Conservation (phyloP, 2,797 vertebrate species). For the Phalanger gymnotis region DNA sequence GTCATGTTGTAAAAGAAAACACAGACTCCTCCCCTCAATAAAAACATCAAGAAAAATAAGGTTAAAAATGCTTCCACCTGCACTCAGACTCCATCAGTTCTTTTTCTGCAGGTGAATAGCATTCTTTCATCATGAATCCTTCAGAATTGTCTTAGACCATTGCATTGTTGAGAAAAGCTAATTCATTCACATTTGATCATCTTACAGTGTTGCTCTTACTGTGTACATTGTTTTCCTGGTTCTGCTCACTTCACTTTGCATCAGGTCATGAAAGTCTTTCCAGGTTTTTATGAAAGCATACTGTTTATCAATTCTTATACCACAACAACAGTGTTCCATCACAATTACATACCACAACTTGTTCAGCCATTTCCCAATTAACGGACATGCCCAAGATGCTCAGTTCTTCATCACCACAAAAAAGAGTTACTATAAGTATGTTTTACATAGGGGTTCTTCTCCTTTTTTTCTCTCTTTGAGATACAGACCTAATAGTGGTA, state of each 20-base stretch:
- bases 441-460: neutral
- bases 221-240: neutral
- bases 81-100: neutral
- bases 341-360: neutral
- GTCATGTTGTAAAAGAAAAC: neutral
- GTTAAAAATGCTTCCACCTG: neutral
- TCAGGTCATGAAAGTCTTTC: neutral
- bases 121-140: neutral
- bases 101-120: neutral
- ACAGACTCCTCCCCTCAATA: neutral
- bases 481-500: neutral
- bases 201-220: neutral
- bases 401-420: too few species aligned
- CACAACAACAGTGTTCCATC: too few species aligned
- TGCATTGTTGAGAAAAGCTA: neutral
- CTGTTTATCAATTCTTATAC: neutral
- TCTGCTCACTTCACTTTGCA: neutral
- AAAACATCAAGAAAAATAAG: neutral
- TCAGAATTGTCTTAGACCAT: neutral
- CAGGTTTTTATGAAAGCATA: neutral
- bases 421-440: neutral
- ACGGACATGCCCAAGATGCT: neutral
- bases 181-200: neutral
- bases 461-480: neutral
- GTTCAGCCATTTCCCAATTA: too few species aligned